phyloP scores from a whole-genome alignment of 2,113 vertebrate species.

The Murina feae region DNA sequence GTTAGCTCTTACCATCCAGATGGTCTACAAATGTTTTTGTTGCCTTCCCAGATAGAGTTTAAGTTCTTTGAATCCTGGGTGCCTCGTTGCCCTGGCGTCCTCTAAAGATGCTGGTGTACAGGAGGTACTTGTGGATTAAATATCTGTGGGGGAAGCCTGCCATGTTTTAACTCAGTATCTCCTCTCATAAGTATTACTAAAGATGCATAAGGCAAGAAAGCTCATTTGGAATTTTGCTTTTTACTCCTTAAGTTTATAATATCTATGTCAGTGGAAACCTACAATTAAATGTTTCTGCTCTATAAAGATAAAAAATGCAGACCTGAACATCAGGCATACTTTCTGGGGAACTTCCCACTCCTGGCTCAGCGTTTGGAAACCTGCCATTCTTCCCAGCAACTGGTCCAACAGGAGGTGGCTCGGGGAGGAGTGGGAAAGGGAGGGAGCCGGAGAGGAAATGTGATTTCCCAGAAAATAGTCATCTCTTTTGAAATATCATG shows the following conservation, averaged over 20 bases:
- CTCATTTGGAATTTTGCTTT: neutral
- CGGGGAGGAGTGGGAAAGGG: neutral
- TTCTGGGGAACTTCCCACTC: neutral
- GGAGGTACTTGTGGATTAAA: neutral
- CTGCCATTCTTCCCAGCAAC: conserved; percentile 26
- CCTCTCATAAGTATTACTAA: neutral
- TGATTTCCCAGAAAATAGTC: conserved; percentile 49
- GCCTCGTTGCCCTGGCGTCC: neutral
- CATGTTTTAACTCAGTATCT: neutral
- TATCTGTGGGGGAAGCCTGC: neutral
- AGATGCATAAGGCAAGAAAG: neutral
- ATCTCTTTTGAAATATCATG: conserved; percentile 58
- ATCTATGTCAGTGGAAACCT: neutral
- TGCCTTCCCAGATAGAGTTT: neutral
- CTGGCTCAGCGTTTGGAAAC: neutral
- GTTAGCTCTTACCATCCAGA: neutral
- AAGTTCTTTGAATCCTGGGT: neutral
- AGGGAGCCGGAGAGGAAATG: neutral
- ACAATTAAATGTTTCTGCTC: neutral
- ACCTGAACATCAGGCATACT: neutral
- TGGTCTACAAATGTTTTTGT: neutral
- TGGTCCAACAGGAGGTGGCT: neutral
- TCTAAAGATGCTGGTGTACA: neutral
- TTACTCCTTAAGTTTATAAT: neutral
- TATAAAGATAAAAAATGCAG: neutral